A percentile compares a stretch with the other conserved stretches of the same genome.
Evolutionary conservation across 2,888 invertebrate species (phyloP).

Genomic region (Oxycera nigricornis): DNA sequence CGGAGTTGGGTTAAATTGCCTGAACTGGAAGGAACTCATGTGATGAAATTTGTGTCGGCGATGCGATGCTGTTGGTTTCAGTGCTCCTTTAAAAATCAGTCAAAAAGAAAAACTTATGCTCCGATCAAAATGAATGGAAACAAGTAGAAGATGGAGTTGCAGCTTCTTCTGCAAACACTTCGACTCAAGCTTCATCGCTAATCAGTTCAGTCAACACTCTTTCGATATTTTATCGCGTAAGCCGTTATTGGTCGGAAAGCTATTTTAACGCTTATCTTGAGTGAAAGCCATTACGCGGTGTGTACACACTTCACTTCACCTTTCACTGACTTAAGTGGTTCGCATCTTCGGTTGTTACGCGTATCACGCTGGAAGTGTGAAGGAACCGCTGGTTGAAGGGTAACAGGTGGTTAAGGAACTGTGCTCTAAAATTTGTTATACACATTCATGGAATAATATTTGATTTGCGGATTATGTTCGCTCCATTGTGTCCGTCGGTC

Average conservation of each 20-base stretch:
- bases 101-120: background rate
- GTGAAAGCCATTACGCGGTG: constrained; percentile 36
- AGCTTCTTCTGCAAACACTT: constrained; percentile 22
- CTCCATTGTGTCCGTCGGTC: too few species aligned
- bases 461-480: too few species aligned
- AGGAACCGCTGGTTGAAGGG: background rate
- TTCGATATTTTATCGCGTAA: constrained; percentile 21
- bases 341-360: background rate
- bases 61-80: background rate
- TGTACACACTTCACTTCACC: constrained; percentile 35
- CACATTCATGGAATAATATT: too few species aligned
- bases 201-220: constrained; percentile 30
- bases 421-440: too few species aligned
- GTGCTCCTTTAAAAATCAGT: background rate
- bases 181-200: constrained; percentile 26
- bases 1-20: background rate
- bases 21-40: background rate
- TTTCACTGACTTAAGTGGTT: constrained; percentile 25
- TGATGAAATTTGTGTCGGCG: background rate
- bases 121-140: background rate
- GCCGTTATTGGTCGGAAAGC: background rate
- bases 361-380: background rate
- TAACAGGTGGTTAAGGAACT: too few species aligned
- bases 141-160: background rate
- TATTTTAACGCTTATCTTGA: constrained; percentile 33